Conservation (phyloP, 1,140 invertebrate species). For the Musca vetustissima region DNA sequence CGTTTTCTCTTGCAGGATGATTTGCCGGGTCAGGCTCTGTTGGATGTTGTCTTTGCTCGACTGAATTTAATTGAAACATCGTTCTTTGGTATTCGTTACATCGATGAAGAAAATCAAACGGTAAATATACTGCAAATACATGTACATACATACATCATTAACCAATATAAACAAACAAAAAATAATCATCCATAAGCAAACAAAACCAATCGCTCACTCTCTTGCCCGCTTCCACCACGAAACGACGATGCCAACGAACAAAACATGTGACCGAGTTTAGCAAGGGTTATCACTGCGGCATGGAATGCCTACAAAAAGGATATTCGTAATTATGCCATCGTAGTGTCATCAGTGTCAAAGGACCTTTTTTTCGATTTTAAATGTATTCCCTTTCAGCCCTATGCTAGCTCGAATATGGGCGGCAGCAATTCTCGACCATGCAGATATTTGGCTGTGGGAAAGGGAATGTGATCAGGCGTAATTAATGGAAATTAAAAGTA, state of each 20-base stretch:
- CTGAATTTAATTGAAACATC: constrained; percentile 89
- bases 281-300: no score
- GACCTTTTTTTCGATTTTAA: neutral
- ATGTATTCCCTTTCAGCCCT: neutral
- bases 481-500: constrained; percentile 22
- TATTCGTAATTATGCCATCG: no score
- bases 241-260: neutral
- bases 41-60: constrained; percentile 86
- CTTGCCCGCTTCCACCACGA: no score
- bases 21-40: constrained; percentile 78
- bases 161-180: neutral
- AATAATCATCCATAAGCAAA: neutral
- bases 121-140: constrained; percentile 60
- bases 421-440: neutral
- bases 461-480: constrained; percentile 16
- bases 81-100: constrained; percentile 88
- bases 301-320: no score
- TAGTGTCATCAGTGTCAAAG: no score
- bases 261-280: neutral
- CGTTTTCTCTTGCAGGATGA: constrained; percentile 71
- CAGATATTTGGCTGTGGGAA: neutral
- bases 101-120: constrained; percentile 85
- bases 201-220: neutral
- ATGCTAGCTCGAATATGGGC: no score
- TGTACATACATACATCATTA: neutral